These are phyloP conservation scores for Oryzias celebensis DNA, from an alignment of 2,113 vertebrate species.

Conservation along the genomic window DNA sequence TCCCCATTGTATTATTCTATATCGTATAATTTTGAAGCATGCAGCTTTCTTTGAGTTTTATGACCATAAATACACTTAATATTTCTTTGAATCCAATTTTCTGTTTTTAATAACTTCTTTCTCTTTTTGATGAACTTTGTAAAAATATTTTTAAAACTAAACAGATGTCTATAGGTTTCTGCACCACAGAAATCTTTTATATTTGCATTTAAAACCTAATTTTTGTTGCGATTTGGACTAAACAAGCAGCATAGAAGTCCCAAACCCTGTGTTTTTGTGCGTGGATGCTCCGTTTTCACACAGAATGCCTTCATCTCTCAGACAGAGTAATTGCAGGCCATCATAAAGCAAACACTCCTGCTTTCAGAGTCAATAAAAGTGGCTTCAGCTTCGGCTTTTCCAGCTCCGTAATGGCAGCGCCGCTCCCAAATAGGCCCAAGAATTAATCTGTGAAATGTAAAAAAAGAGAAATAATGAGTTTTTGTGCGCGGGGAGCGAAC, in stretches of 20 bases:
- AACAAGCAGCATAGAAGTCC: not conserved
- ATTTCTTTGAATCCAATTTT: no score
- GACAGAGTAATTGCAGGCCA: slow-evolving; percentile 14
- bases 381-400: not conserved
- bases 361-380: slow-evolving; percentile 21
- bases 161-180: no score
- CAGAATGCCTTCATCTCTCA: slow-evolving; percentile 5
- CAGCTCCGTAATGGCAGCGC: slow-evolving; percentile 5
- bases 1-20: no score
- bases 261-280: not conserved
- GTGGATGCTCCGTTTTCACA: not conserved
- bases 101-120: no score
- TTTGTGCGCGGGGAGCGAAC: not conserved
- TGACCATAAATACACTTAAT: no score
- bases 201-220: no score
- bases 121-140: no score
- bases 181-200: no score
- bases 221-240: no score
- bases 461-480: slow-evolving; percentile 29
- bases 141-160: no score
- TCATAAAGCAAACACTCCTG: slow-evolving; percentile 20
- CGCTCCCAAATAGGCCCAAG: slow-evolving; percentile 12
- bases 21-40: no score
- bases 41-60: no score
- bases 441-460: slow-evolving; percentile 16